Base-by-base conservation (phyloP, 2,113 vertebrate species). In the Vulpes ferrilata region DNA sequence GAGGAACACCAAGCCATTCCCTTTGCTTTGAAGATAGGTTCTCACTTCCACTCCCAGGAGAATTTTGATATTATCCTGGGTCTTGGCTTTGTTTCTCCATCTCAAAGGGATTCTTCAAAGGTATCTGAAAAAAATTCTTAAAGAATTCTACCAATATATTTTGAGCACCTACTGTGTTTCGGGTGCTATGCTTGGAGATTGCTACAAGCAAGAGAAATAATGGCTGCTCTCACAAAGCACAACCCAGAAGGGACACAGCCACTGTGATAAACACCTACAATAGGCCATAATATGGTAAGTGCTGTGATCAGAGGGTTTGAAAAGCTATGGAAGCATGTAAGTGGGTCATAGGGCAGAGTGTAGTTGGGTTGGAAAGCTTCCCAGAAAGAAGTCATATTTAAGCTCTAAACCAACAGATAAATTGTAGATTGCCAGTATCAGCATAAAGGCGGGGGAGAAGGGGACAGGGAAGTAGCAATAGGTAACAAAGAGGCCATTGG, bases 261-360 rank as follows among this genome's bases (percentile, higher is more conserved):
- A 0, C n/a, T n/a, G 11, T 2, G 10, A 20, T 1, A 13, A 38
- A 32, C 11, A 51, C 30, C 43, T 27, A 32, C 55, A 38, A 2
- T 1, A 22, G 35, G 43, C 43, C 1, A 1, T 2, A 19, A 82
- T 6, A 25, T 38, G 27, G 30, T 55, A 30, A 65, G 48, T 15
- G 81, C 57, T 59, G 0, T 2, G 43, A 51, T 11, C 9, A 30
- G 55, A 25, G 22, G n/a, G 5, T 78, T 67, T 32, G 53, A 81
- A 60, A 71, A 87, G 43, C 43, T 20, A 7, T 0, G 12, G 20
- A 35, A 60, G 73, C 64, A 23, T 17, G 51, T 38, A n/a, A n/a
- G 13, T 25, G 23, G 23, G 23, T 10, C 48, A 11, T 15, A 80
- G 64, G 64, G 64, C 48, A 35, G 73, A 60, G 32, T 4, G 13